These are phyloP conservation scores for Nesidiocoris tenuis DNA, from an alignment of 2,888 invertebrate genomes.

Conservation along the genomic window DNA sequence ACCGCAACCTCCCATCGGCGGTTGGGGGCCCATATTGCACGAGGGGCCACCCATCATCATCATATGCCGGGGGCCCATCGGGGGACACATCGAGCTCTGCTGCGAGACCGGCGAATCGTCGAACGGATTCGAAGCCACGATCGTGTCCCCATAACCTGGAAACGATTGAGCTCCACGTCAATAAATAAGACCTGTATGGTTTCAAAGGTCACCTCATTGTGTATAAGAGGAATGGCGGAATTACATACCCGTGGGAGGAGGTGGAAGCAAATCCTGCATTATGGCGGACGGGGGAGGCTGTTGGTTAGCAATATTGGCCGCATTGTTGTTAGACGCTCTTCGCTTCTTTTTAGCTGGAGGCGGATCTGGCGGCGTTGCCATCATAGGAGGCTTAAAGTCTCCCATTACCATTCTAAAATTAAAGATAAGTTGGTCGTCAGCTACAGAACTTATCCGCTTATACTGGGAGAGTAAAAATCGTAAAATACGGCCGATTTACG, in stretches of 20 bases:
- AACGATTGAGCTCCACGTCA: too few relatives aligned
- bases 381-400: constrained; percentile 55
- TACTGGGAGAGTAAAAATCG: background rate
- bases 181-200: too few relatives aligned
- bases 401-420: constrained; percentile 67
- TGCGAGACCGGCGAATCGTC: constrained; percentile 72
- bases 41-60: constrained; percentile 66
- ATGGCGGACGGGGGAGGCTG: constrained; percentile 58
- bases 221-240: too few relatives aligned
- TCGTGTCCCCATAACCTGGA: constrained; percentile 78
- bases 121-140: constrained; percentile 92
- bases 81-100: constrained; percentile 50
- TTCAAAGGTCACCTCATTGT: too few relatives aligned
- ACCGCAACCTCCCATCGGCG: constrained; percentile 49
- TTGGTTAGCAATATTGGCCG: constrained; percentile 62
- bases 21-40: constrained; percentile 37
- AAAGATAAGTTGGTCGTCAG: background rate
- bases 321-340: constrained; percentile 67
- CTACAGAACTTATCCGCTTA: background rate
- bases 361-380: constrained; percentile 49
- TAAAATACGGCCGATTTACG: constrained; percentile 36
- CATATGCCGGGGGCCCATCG: constrained; percentile 63
- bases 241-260: constrained; percentile 68
- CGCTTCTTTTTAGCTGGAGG: constrained; percentile 75
- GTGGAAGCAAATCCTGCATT: constrained; percentile 79